phyloP scores from a whole-genome alignment of 2,797 vertebrate species.

The Ibycter americanus region DNA sequence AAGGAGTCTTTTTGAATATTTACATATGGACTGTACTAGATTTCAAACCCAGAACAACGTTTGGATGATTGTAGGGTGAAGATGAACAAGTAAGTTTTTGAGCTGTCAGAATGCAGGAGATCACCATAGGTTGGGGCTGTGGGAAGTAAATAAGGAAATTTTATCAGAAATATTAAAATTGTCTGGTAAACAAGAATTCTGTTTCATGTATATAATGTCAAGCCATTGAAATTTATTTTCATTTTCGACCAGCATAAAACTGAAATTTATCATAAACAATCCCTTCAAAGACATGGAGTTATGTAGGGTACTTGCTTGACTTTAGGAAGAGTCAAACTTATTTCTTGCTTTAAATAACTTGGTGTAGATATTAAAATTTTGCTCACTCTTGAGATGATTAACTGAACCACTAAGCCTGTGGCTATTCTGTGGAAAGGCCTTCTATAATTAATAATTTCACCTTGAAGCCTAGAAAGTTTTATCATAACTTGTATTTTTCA shows the following conservation, averaged over 20 bases:
- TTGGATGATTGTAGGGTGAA: not conserved
- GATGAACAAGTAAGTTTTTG: not conserved
- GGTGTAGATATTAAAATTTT: not conserved
- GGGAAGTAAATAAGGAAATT: not conserved
- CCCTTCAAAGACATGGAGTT: not conserved
- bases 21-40: not conserved
- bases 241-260: not conserved
- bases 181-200: not conserved
- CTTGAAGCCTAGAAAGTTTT: not conserved
- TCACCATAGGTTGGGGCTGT: rapidly evolving
- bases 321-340: not conserved
- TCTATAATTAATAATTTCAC: not conserved
- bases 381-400: not conserved
- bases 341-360: not conserved
- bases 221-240: not conserved
- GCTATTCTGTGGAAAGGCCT: not conserved
- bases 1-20: not conserved
- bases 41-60: not conserved
- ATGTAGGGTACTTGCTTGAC: not conserved
- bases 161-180: not conserved
- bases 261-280: not conserved
- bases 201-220: not conserved
- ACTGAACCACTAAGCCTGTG: not conserved
- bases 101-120: not conserved
- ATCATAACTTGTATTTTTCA: not conserved